Evolutionary conservation across 2,888 invertebrate species (phyloP), one percentile per base, ranked within the genome.

Genomic region (Orthosia gracilis): DNA sequence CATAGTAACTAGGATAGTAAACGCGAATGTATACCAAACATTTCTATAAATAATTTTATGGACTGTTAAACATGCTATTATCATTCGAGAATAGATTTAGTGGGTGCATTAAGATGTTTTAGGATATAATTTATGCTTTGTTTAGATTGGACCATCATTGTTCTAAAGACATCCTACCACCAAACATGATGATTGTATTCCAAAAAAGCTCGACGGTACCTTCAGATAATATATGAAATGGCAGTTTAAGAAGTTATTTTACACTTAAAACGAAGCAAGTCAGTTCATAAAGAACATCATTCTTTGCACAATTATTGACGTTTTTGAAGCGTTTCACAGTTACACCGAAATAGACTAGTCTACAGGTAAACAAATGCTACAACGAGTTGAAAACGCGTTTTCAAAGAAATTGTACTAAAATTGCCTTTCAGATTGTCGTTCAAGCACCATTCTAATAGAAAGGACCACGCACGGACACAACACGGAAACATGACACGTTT

Each of bases 21-120:
- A 72, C 12, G 9, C 57, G 23, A 69, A 67, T 61, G 57, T 63
- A 23, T 75, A 50, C 61, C 47, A 4, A 67, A 67, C 59, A 49
- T 62, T 50, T 65, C 68, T 76, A 76, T 59, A 73, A 72, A 76
- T 84, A 84, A 59, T 65, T 67, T 76, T 49, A 84, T 64, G 69
- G 61, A 17, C 12, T 57, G 50, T 82, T 76, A 66, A 67, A 75
- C 62, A 57, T 13, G 50, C 64, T 47, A 68, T 83, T 83, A 83
- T 58, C 68, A 67, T 40, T 18, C 9, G 11, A 64, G 57, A 70
- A 84, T 73, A 59, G 66, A 74, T 80, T 84, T 64, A 74, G 67
- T 68, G 67, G 67, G 67, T 26, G 17, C 47, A 65, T 73, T 23
- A 67, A 67, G 69, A 80, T 67, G 52, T 26, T 63, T 45, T 49